Conservation (phyloP, 2,113 vertebrate species). For the Vombatus ursinus region DNA sequence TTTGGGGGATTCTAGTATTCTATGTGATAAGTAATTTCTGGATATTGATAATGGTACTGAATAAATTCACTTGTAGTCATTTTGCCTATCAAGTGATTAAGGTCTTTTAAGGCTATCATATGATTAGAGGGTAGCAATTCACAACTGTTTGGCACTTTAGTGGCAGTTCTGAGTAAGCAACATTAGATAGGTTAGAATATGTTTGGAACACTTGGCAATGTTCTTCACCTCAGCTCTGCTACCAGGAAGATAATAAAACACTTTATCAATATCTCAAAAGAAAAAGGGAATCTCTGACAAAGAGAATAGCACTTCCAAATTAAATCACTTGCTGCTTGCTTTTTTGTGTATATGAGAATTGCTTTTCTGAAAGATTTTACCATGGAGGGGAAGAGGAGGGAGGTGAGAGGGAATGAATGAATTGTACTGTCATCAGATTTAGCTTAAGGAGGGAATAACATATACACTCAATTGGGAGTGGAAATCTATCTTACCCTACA, state of each 20-base stretch:
- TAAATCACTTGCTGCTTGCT: constrained; percentile 19
- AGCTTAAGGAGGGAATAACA: no score
- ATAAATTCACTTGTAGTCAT: neutral
- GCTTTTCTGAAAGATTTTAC: neutral
- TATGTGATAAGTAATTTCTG: neutral
- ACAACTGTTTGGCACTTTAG: neutral
- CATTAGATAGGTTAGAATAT: neutral
- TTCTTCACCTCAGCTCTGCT: neutral
- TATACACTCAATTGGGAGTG: no score
- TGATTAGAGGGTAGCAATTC: neutral
- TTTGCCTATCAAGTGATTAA: neutral
- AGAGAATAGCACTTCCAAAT: neutral
- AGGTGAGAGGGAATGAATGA: no score
- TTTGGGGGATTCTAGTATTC: neutral
- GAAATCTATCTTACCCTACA: no score
- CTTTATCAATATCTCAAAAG: neutral
- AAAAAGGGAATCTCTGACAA: neutral
- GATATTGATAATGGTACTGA: neutral
- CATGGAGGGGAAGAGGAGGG: no score
- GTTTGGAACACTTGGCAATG: neutral
- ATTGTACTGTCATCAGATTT: no score
- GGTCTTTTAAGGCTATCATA: neutral
- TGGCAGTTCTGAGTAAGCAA: neutral
- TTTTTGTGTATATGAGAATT: neutral
- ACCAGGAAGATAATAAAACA: neutral